These are phyloP conservation scores for Austrofundulus limnaeus DNA, from an alignment of 2,113 vertebrate genomes.

Conservation along the genomic window DNA sequence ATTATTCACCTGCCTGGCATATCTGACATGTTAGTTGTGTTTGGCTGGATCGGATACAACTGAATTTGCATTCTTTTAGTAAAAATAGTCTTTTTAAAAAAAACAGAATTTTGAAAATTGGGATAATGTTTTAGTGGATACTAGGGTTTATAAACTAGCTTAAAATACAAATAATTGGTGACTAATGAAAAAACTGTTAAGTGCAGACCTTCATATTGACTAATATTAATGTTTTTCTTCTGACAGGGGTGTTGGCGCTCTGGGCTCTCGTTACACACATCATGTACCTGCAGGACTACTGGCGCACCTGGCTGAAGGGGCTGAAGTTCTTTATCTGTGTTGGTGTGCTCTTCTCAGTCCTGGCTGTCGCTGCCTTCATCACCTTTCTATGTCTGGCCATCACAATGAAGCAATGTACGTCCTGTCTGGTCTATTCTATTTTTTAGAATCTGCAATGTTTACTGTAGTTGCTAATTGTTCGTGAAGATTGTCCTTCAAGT, in stretches of 20 bases:
- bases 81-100: too few relatives aligned
- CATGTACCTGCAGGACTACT: constrained; percentile 98
- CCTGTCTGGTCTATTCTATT: background rate
- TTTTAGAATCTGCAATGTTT: background rate
- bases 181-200: too few relatives aligned
- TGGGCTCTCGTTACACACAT: constrained; percentile 93
- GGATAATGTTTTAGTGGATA: too few relatives aligned
- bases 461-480: background rate
- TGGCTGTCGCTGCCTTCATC: constrained; percentile 84
- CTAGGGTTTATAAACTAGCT: too few relatives aligned
- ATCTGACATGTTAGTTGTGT: too few relatives aligned
- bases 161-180: too few relatives aligned
- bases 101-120: too few relatives aligned
- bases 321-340: constrained; percentile 90
- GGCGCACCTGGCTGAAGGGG: constrained; percentile 97
- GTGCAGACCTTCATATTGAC: too few relatives aligned
- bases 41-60: too few relatives aligned
- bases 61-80: too few relatives aligned
- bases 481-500: background rate
- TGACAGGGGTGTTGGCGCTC: constrained; percentile 89
- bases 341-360: constrained; percentile 82
- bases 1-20: too few relatives aligned
- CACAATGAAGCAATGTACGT: constrained; percentile 88
- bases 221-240: background rate
- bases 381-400: constrained; percentile 88